These are phyloP conservation scores for Chlamydotis undulata DNA, from an alignment of 2,113 vertebrate species.

Conservation along the genomic window DNA sequence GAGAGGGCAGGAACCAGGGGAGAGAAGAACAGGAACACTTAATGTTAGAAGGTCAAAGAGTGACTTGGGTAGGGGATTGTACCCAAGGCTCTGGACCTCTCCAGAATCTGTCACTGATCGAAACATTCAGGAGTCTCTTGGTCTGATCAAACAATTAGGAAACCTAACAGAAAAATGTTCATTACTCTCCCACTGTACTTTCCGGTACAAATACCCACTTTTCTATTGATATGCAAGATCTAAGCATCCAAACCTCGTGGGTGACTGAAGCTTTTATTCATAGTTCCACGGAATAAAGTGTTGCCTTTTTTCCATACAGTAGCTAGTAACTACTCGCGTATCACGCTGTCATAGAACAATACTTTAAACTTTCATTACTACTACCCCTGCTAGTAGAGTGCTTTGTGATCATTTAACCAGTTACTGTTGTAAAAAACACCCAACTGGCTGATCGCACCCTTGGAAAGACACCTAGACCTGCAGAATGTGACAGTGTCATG, in stretches of 20 bases:
- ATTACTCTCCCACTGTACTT: neutral
- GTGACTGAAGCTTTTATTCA: neutral
- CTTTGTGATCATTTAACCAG: neutral
- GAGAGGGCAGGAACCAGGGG: neutral
- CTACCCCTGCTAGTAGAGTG: neutral
- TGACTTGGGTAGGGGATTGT: neutral
- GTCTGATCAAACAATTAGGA: neutral
- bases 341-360: neutral
- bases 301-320: neutral
- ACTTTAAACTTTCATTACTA: neutral
- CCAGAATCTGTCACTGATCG: neutral
- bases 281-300: neutral
- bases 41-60: neutral
- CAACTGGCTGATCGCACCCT: neutral
- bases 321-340: neutral
- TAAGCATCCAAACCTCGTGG: neutral
- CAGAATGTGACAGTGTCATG: neutral
- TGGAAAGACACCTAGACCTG: neutral
- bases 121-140: neutral
- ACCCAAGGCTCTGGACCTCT: neutral
- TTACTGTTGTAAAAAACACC: neutral
- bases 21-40: neutral
- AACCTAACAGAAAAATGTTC: neutral
- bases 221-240: neutral
- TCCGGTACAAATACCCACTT: neutral